These are phyloP conservation scores for Pithys albifrons DNA, from an alignment of 2,113 vertebrate genomes.

Conservation along the genomic window DNA sequence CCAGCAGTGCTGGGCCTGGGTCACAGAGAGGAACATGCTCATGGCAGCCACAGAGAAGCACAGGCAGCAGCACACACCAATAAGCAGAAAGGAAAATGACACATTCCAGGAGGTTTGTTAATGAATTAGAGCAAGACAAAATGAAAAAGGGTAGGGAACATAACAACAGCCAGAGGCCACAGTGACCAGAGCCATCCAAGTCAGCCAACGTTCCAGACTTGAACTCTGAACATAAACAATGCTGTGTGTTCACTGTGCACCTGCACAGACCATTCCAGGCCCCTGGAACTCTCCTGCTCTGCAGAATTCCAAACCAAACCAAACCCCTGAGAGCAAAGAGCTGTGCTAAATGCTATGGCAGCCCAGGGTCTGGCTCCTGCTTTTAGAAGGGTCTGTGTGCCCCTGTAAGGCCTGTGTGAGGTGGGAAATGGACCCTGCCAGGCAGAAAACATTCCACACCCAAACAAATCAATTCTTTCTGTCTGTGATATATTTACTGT, in stretches of 20 bases:
- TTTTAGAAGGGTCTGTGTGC: neutral
- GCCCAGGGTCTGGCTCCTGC: neutral
- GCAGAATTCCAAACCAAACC: neutral
- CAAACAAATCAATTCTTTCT: neutral
- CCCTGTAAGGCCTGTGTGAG: neutral
- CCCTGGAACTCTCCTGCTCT: neutral
- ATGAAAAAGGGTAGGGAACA: neutral
- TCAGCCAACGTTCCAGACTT: neutral
- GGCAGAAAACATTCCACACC: neutral
- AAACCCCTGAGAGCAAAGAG: neutral
- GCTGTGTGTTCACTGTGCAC: constrained; percentile 26
- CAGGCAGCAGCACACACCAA: neutral
- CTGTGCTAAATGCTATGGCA: neutral
- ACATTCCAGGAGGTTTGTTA: constrained; percentile 43
- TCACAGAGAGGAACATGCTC: constrained; percentile 37
- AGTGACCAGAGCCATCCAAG: constrained; percentile 6
- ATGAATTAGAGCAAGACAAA: constrained; percentile 20
- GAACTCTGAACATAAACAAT: constrained; percentile 55
- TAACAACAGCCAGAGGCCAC: neutral
- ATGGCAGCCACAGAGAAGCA: constrained; percentile 13
- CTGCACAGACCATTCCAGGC: neutral
- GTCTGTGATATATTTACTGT: neutral
- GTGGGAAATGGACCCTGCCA: neutral
- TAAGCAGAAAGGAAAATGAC: neutral
- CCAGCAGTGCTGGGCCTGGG: neutral